These are phyloP conservation scores for Lepeophtheirus nordmannii DNA, from an alignment of 2,888 invertebrate species.

Conservation along the genomic window DNA sequence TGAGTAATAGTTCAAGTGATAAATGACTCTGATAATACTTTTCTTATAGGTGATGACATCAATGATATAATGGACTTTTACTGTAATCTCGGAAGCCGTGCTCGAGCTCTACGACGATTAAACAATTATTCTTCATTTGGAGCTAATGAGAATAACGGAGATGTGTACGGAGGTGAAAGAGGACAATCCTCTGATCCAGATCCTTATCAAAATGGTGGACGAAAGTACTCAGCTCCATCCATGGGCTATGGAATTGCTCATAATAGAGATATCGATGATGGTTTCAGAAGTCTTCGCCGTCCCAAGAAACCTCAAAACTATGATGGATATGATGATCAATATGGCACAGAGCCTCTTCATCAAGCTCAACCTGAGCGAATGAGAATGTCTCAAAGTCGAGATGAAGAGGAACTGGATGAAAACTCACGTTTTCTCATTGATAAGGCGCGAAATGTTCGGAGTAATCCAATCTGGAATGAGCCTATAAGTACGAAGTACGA, in stretches of 20 bases:
- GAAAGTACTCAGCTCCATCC: not conserved
- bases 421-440: not conserved
- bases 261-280: not conserved
- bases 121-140: not conserved
- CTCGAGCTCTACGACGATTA: not conserved
- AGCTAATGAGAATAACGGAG: not conserved
- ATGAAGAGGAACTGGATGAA: not conserved
- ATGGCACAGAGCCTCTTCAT: not conserved
- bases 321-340: not conserved
- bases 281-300: not conserved
- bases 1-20: no score
- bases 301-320: not conserved
- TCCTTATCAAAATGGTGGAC: not conserved
- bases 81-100: not conserved
- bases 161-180: not conserved
- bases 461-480: slow-evolving; percentile 9
- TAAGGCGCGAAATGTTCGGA: slow-evolving; percentile 7
- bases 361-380: not conserved
- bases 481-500: not conserved
- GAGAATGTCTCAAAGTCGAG: not conserved
- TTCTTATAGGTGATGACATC: slow-evolving; percentile 10
- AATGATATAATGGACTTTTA: slow-evolving; percentile 20
- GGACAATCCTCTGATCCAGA: no score
- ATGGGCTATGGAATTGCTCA: slow-evolving; percentile 4
- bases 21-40: no score